Evolutionary conservation across 2,113 vertebrate species (phyloP), one percentile per base, ranked within the genome.

Genomic region (Semnornis frantzii): DNA sequence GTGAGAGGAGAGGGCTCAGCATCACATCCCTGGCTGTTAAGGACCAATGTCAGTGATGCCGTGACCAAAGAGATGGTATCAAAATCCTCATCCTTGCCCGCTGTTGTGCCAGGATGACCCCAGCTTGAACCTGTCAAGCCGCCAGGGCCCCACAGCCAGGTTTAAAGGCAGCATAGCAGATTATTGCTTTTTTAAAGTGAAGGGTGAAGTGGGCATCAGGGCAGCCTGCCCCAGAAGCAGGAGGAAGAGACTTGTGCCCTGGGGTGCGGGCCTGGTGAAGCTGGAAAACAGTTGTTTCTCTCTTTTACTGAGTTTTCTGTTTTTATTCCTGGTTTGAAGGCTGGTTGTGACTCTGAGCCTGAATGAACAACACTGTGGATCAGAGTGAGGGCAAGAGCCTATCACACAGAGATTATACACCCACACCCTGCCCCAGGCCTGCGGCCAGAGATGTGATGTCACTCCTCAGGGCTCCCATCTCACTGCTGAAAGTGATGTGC

Each of bases 121-220:
- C 3, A 1, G 4, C 55, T 91, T 2, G 30, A 23, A 23, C 21
- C 50, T 82, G 55, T 70, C 63, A 82, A n/a, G 42, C 2, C 15
- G 73, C 54, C 0, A 0, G 33, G 42, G 46, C 31, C 42, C 70
- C 60, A 33, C 2, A 0, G 44, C 30, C 2, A 8, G 27, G 52
- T 91, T 92, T 92, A 84, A 72, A 85, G 66, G n/a, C 74, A 89
- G 78, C 34, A 82, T 85, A 78, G 63, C 66, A 89, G 71, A 76
- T 82, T 63, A 70, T 74, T 89, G 68, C 75, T 66, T 92, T 96
- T 92, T 54, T 76, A 21, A n/a, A 80, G 46, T 0, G 2, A 82
- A 76, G 52, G n/a, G 66, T 73, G 78, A 82, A 60, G 50, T 87
- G 30, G n/a, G 55, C 39, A 28, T 63, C 3, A 1, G 30, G 75